Evolutionary conservation across 92 coral and sea anemone genomes (phyloP).

Genomic region (Anthopleura xanthogrammica): DNA sequence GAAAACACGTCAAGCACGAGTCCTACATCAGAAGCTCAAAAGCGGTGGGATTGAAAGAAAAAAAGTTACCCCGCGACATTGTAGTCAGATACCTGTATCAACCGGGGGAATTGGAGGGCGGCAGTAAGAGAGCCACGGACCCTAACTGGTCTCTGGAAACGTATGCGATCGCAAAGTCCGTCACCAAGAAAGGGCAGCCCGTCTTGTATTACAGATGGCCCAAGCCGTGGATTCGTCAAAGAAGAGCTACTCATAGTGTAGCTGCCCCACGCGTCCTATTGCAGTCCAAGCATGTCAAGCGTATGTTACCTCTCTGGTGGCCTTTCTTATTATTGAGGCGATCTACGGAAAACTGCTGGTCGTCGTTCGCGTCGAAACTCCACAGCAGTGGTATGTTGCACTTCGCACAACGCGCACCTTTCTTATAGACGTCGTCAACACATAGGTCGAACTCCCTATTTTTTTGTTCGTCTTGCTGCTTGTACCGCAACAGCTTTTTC

Average conservation of each 20-base stretch:
- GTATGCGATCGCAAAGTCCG: too few species aligned
- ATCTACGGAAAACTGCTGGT: not conserved
- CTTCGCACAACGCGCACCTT: not conserved
- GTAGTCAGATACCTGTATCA: slow-evolving; percentile 14
- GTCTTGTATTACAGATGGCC: too few species aligned
- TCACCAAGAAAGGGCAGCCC: too few species aligned
- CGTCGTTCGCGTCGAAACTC: not conserved
- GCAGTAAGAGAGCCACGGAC: too few species aligned
- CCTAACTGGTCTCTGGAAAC: too few species aligned
- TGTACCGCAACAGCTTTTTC: not conserved
- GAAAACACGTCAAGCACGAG: not conserved
- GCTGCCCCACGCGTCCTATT: too few species aligned
- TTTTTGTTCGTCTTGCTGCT: not conserved
- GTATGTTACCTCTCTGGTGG: too few species aligned
- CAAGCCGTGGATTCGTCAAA: too few species aligned
- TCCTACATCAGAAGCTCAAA: not conserved
- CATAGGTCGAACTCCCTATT: not conserved
- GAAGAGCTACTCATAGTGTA: too few species aligned
- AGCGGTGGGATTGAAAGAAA: not conserved
- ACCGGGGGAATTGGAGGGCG: slow-evolving; percentile 12
- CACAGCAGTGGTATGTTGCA: slow-evolving; percentile 7
- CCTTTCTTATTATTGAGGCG: too few species aligned
- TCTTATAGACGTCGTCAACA: not conserved
- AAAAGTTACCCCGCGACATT: not conserved
- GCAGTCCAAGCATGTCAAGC: too few species aligned